These are phyloP conservation scores for Poecilia wingei DNA, from an alignment of 2,797 vertebrate genomes.

Conservation along the genomic window DNA sequence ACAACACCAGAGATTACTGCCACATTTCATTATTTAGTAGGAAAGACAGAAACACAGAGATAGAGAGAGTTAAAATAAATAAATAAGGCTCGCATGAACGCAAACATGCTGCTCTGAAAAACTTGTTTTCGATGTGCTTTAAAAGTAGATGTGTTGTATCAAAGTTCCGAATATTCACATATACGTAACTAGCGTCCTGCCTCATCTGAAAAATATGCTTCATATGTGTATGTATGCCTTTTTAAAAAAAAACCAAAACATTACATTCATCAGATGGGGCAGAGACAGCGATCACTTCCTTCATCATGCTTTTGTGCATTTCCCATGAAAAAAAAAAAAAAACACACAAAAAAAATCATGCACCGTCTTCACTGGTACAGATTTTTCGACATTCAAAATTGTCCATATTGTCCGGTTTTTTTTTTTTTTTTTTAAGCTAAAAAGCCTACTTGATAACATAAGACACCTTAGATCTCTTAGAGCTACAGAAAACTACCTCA, in stretches of 20 bases:
- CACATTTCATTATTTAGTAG: constrained; percentile 56
- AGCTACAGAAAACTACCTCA: constrained; percentile 28
- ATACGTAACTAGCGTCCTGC: constrained; percentile 63
- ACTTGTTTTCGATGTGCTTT: constrained; percentile 70
- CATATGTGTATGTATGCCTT: not conserved
- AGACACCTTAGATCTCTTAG: constrained; percentile 18
- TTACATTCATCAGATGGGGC: constrained; percentile 53
- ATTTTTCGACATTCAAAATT: constrained; percentile 27
- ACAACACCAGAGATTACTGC: constrained; percentile 37
- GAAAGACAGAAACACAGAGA: constrained; percentile 64
- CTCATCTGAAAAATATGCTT: constrained; percentile 52
- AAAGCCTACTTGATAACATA: constrained; percentile 26
- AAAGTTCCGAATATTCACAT: constrained; percentile 61
- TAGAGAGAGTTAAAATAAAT: constrained; percentile 43
- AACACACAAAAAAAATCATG: constrained; percentile 64
- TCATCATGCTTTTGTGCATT: constrained; percentile 74
- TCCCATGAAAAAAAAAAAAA: constrained; percentile 55
- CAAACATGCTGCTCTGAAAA: constrained; percentile 67
- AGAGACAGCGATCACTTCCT: constrained; percentile 48
- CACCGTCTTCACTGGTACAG: constrained; percentile 52
- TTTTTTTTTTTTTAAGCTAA: constrained; percentile 25
- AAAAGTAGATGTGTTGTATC: constrained; percentile 9
- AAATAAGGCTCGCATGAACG: constrained; percentile 53
- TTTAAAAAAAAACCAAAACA: not conserved
- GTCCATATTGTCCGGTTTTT: constrained; percentile 15